Conservation (phyloP, 2,888 invertebrate species). For the Zeuzera pyrina region DNA sequence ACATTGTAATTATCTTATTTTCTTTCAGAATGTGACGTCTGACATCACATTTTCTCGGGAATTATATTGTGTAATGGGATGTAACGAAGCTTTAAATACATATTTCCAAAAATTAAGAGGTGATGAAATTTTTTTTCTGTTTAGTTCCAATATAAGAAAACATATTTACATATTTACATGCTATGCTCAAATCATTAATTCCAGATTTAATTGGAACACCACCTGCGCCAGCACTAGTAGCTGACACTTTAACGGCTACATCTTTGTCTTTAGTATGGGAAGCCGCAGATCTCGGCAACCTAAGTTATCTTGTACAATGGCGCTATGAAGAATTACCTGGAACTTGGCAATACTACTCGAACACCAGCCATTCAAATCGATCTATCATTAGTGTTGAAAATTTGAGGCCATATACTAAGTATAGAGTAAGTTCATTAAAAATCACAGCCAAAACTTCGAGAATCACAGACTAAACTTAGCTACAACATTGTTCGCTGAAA, state of each 20-base stretch:
- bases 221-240: constrained; percentile 82
- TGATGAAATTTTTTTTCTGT: constrained; percentile 35
- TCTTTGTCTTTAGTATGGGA: constrained; percentile 89
- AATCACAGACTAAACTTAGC: too few relatives aligned
- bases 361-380: constrained; percentile 78
- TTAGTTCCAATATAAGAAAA: too few relatives aligned
- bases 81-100: constrained; percentile 83
- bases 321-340: constrained; percentile 79
- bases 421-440: constrained; percentile 77
- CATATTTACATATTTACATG: too few relatives aligned
- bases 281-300: constrained; percentile 66
- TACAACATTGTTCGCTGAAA: too few relatives aligned
- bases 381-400: constrained; percentile 82
- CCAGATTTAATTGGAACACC: constrained; percentile 79
- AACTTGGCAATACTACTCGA: constrained; percentile 88
- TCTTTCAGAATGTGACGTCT: constrained; percentile 78
- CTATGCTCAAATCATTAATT: too few relatives aligned
- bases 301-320: constrained; percentile 82
- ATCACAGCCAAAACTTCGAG: too few relatives aligned
- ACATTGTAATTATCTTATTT: constrained; percentile 1
- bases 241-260: constrained; percentile 82
- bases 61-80: constrained; percentile 86
- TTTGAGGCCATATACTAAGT: constrained; percentile 90
- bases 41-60: constrained; percentile 79
- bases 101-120: constrained; percentile 82